A percentile compares a stretch with the other conserved stretches of the same genome.
Evolutionary conservation across 2,888 invertebrate genomes (phyloP).

Genomic region (Isoperla grammatica): DNA sequence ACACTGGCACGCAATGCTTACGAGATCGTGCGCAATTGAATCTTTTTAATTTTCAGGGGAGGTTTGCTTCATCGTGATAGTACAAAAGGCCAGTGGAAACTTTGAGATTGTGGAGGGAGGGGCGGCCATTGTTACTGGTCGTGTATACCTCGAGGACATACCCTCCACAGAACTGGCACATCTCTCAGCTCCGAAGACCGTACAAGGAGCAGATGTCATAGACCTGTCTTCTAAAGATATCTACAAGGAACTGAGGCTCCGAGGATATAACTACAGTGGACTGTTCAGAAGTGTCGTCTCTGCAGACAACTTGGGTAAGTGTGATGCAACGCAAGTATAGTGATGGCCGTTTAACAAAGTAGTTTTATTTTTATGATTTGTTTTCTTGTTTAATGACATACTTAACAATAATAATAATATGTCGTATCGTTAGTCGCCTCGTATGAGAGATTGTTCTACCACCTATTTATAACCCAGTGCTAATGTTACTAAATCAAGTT

Average conservation of each 20-base stretch:
- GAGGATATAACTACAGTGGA: conserved; percentile 63
- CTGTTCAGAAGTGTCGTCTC: conserved; percentile 42
- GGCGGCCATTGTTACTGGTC: background rate
- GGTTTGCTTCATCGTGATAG: background rate
- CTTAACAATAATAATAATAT: no score
- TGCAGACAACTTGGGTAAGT: conserved; percentile 19
- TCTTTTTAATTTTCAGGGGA: no score
- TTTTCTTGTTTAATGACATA: background rate
- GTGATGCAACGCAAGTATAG: background rate
- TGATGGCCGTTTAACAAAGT: background rate
- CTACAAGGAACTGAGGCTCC: conserved; percentile 62
- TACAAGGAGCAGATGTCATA: background rate
- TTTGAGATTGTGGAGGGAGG: background rate
- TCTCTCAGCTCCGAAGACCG: background rate
- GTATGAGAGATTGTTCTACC: no score
- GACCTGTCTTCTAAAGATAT: conserved; percentile 47
- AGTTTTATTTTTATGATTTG: background rate
- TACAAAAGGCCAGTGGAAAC: background rate
- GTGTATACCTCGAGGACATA: background rate
- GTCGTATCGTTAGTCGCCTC: no score
- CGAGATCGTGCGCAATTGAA: no score
- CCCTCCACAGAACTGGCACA: background rate
- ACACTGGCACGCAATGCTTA: no score
- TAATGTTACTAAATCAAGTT: no score
- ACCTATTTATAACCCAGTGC: no score